These are phyloP conservation scores for Jacana jacana DNA, from an alignment of 2,113 vertebrate genomes.

Conservation along the genomic window DNA sequence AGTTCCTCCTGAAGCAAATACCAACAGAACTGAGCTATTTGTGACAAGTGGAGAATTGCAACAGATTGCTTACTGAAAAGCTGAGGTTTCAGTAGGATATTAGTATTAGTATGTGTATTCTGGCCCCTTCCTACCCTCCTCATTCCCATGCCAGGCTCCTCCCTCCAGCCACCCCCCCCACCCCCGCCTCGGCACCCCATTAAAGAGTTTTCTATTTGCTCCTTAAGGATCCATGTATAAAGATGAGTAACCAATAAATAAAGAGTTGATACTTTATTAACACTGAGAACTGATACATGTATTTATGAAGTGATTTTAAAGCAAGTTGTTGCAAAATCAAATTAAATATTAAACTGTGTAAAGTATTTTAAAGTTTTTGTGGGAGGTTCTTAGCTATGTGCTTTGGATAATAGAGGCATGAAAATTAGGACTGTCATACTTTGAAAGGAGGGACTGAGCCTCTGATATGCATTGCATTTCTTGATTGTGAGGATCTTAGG, in stretches of 20 bases:
- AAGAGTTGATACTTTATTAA: background rate
- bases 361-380: background rate
- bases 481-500: background rate
- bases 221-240: background rate
- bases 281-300: background rate
- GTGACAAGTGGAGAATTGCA: background rate
- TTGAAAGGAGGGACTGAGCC: background rate
- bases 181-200: fast-evolving
- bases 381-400: background rate
- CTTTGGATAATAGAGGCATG: background rate
- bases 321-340: background rate
- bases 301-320: background rate
- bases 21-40: background rate
- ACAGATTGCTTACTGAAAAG: background rate
- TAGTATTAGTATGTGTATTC: background rate
- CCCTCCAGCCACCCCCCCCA: no score
- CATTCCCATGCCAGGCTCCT: no score
- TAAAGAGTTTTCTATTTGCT: background rate
- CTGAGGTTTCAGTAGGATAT: background rate
- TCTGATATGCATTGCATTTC: background rate
- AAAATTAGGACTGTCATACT: background rate
- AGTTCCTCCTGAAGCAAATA: background rate
- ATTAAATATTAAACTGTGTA: background rate
- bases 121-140: background rate
- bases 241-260: background rate